Percentiles rank a stretch among this genome's conserved stretches.
phyloP scores from a whole-genome alignment of 2,888 invertebrate genomes.

The Harpalus rufipes region DNA sequence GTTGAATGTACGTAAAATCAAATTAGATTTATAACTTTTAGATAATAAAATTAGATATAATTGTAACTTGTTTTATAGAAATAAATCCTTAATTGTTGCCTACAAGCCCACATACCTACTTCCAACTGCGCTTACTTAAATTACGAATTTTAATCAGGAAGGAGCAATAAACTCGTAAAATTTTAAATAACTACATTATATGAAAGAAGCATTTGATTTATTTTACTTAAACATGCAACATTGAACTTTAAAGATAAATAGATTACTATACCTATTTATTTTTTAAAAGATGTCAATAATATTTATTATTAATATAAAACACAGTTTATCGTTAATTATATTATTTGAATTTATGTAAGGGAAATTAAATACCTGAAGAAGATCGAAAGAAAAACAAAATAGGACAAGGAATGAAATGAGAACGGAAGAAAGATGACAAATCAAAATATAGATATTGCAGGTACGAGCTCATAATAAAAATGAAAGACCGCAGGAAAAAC shows the following conservation, averaged over 20 bases:
- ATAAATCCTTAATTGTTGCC: conserved; percentile 12
- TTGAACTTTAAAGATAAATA: neutral
- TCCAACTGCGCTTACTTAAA: conserved; percentile 15
- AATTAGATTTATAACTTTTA: neutral
- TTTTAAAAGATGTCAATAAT: neutral
- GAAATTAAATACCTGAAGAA: too few species aligned
- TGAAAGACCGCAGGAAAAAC: too few species aligned
- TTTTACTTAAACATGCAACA: neutral
- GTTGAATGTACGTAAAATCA: conserved; percentile 4
- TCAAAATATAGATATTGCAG: too few species aligned
- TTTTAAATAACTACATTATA: neutral
- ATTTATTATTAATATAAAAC: too few species aligned
- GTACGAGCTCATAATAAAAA: too few species aligned
- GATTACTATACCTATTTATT: neutral
- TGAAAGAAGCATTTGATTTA: neutral
- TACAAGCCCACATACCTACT: neutral
- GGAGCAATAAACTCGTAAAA: conserved; percentile 34
- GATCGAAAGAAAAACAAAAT: too few species aligned
- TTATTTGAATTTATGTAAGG: too few species aligned
- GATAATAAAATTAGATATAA: conserved; percentile 17
- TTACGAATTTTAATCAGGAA: conserved; percentile 51
- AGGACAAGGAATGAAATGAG: too few species aligned
- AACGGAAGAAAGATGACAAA: too few species aligned
- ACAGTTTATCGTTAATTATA: too few species aligned
- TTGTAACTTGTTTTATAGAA: conserved; percentile 19